Conservation (phyloP, 2,797 vertebrate species). For the Danio tinwini region DNA sequence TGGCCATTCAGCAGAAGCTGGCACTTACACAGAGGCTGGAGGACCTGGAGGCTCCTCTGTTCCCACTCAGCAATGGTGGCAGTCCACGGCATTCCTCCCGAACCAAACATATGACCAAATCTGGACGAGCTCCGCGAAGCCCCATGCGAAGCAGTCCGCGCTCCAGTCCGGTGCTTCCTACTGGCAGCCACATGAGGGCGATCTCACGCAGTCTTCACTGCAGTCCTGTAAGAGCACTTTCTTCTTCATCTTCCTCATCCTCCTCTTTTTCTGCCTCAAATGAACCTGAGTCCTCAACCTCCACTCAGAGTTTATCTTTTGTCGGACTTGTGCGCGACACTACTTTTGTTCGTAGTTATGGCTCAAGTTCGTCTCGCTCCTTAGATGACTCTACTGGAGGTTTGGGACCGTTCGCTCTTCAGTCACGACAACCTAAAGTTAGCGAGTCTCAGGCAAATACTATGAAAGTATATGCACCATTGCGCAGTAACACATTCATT, state of each 20-base stretch:
- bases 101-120: constrained; percentile 77
- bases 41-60: constrained; percentile 75
- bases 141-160: constrained; percentile 79
- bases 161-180: constrained; percentile 73
- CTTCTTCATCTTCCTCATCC: constrained; percentile 60
- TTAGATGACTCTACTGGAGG: constrained; percentile 42
- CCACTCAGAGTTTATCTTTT: constrained; percentile 44
- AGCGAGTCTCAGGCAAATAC: constrained; percentile 49
- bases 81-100: constrained; percentile 77
- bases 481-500: constrained; percentile 75
- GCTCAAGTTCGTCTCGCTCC: constrained; percentile 52
- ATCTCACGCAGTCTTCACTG: constrained; percentile 79
- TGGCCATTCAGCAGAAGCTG: constrained; percentile 89
- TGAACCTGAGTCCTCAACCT: constrained; percentile 37
- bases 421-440: constrained; percentile 42
- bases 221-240: constrained; percentile 80
- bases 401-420: constrained; percentile 46
- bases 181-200: constrained; percentile 70
- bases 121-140: constrained; percentile 75
- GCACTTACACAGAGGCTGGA: constrained; percentile 85
- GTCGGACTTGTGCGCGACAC: constrained; percentile 68
- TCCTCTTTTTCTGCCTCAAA: constrained; percentile 53
- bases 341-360: constrained; percentile 78
- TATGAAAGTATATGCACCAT: constrained; percentile 65
- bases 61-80: constrained; percentile 75